Percentiles rank a stretch among this genome's conserved stretches.
Conservation (phyloP, 92 coral and sea anemone genomes). For the Epizoanthus rinbou region DNA sequence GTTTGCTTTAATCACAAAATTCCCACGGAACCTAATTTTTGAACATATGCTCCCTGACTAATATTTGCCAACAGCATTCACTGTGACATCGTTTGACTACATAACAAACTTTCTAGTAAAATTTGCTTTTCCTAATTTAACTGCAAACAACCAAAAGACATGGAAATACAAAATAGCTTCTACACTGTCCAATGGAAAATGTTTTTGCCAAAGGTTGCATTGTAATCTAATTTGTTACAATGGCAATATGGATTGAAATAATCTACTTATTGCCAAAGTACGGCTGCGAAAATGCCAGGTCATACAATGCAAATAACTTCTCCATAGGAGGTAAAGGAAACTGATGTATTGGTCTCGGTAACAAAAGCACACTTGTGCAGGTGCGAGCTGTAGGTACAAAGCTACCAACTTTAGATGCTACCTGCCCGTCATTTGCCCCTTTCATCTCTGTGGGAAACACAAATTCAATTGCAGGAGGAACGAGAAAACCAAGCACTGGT, state of each 20-base stretch:
- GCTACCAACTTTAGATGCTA: conserved; percentile 36
- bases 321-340: conserved; percentile 48
- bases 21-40: too few relatives aligned
- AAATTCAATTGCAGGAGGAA: conserved; percentile 44
- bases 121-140: too few relatives aligned
- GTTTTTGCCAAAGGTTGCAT: too few relatives aligned
- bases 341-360: conserved; percentile 49
- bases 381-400: conserved; percentile 56
- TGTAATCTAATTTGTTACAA: too few relatives aligned
- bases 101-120: not conserved
- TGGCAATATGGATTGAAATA: too few relatives aligned
- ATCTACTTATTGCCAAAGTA: conserved; percentile 46
- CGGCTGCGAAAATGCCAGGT: conserved; percentile 51
- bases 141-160: too few relatives aligned
- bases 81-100: conserved; percentile 6
- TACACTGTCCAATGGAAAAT: too few relatives aligned
- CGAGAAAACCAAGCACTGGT: conserved; percentile 49
- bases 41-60: too few relatives aligned
- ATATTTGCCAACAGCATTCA: not conserved
- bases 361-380: conserved; percentile 48
- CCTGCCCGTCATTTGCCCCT: conserved; percentile 33
- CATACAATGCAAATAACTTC: conserved; percentile 42
- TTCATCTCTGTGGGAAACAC: conserved; percentile 45
- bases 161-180: too few relatives aligned
- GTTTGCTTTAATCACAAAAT: too few relatives aligned